Percentiles rank a stretch among this genome's conserved stretches.
phyloP scores from a whole-genome alignment of 2,888 invertebrate species.

The Campoplex capitator region DNA sequence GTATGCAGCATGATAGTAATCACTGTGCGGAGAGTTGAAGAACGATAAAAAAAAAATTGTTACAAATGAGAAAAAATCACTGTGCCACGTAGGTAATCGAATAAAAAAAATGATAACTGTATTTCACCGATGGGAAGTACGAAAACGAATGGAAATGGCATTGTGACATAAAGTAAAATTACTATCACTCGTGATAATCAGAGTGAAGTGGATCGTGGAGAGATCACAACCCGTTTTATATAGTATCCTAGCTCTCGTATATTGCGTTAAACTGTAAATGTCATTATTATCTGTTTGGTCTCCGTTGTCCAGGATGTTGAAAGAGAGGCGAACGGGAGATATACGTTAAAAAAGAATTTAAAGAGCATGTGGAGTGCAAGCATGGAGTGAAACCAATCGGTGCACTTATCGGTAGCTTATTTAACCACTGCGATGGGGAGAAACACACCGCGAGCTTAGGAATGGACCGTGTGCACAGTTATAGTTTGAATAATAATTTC shows the following conservation, averaged over 20 bases:
- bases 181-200: constrained; percentile 57
- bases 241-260: constrained; percentile 5
- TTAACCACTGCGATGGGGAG: neutral
- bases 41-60: no score
- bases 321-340: neutral
- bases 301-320: constrained; percentile 22
- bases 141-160: constrained; percentile 5
- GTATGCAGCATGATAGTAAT: no score
- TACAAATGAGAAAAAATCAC: neutral
- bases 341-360: neutral
- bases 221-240: constrained; percentile 8
- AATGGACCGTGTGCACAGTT: constrained; percentile 13
- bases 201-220: neutral
- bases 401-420: constrained; percentile 42
- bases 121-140: neutral
- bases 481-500: constrained; percentile 32
- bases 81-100: no score
- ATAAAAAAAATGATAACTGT: neutral
- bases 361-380: constrained; percentile 20
- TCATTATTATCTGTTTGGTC: constrained; percentile 36
- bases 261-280: constrained; percentile 21
- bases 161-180: constrained; percentile 32
- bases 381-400: constrained; percentile 52
- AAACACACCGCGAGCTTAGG: neutral
- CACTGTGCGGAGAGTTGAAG: no score